A percentile compares a stretch with the other conserved stretches of the same genome.
Conservation (phyloP, 2,888 invertebrate species). For the Deilephila porcellus region DNA sequence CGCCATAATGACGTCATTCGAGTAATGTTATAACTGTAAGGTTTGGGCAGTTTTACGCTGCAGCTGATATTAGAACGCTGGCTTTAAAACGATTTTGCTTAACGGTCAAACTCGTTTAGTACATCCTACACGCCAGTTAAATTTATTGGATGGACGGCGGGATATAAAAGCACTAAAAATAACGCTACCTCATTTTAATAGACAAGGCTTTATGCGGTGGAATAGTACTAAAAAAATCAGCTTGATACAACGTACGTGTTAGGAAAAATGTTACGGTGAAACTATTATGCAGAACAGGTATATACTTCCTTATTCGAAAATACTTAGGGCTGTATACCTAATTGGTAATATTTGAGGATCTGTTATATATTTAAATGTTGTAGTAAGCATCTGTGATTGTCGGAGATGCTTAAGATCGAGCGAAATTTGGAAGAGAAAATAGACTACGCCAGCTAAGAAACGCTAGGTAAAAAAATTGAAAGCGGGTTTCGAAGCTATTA, state of each 20-base stretch:
- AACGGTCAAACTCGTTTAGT: constrained; percentile 27
- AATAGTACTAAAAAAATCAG: constrained; percentile 5
- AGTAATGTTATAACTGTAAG: constrained; percentile 37
- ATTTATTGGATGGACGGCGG: constrained; percentile 27
- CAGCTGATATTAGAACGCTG: constrained; percentile 13
- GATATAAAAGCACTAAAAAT: constrained; percentile 25
- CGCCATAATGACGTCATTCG: constrained; percentile 43
- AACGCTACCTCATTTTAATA: constrained; percentile 19
- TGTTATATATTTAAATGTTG: too few relatives aligned
- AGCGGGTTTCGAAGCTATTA: too few relatives aligned
- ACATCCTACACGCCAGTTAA: constrained; percentile 21
- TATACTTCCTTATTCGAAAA: too few relatives aligned
- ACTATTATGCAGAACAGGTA: background rate
- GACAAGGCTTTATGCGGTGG: constrained; percentile 9
- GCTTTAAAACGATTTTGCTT: constrained; percentile 24
- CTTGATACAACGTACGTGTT: background rate
- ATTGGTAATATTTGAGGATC: too few relatives aligned
- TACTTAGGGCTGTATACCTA: too few relatives aligned
- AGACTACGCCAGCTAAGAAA: too few relatives aligned
- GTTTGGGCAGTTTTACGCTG: background rate
- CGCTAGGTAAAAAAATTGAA: too few relatives aligned
- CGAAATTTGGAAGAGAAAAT: too few relatives aligned
- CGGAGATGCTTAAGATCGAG: too few relatives aligned
- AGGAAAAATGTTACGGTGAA: background rate
- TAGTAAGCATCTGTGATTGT: too few relatives aligned